Conservation (phyloP, 92 coral and sea anemone genomes). For the Zoanthus sansibaricus region DNA sequence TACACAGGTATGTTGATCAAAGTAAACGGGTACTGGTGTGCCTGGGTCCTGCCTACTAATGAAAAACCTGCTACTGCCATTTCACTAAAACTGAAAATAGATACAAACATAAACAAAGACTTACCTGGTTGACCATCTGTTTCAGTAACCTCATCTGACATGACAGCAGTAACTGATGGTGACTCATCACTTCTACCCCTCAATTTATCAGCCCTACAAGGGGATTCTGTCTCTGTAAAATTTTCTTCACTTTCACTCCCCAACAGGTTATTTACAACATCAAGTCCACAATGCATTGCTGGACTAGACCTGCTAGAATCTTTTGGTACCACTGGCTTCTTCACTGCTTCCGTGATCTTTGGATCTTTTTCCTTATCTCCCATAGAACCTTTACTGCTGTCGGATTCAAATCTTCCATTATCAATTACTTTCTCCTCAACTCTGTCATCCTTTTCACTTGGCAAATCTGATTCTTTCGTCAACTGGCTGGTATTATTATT, state of each 20-base stretch:
- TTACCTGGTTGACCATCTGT: slow-evolving; percentile 35
- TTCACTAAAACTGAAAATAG: neutral
- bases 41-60: too few relatives aligned
- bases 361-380: neutral
- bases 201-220: neutral
- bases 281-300: slow-evolving; percentile 17
- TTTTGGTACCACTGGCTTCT: neutral
- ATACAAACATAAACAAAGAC: neutral
- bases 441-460: neutral
- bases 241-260: slow-evolving; percentile 37
- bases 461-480: neutral
- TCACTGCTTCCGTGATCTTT: neutral
- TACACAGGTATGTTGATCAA: too few relatives aligned
- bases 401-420: neutral
- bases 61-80: too few relatives aligned
- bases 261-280: slow-evolving; percentile 25
- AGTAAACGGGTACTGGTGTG: too few relatives aligned
- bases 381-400: neutral
- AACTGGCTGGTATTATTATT: neutral
- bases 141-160: slow-evolving; percentile 36
- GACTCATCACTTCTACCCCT: neutral
- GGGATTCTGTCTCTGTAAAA: neutral
- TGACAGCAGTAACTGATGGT: neutral
- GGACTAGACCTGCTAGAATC: slow-evolving; percentile 7
- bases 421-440: neutral